Conservation (phyloP, 2,888 invertebrate genomes). For the Campoletis raptor region DNA sequence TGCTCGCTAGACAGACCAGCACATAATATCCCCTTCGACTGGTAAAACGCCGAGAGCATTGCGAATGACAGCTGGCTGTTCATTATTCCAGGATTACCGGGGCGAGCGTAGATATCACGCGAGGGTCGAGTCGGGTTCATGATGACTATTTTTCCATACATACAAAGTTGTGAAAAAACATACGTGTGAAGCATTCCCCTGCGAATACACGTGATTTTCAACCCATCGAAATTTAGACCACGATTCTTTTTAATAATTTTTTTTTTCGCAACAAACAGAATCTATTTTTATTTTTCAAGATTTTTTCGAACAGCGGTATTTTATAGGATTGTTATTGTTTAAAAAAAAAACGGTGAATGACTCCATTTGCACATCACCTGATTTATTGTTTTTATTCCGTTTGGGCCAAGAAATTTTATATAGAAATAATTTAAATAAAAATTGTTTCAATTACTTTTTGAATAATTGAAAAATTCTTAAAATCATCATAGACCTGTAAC, state of each 20-base stretch:
- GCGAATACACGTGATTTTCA: background rate
- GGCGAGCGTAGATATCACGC: slow-evolving; percentile 62
- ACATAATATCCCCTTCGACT: slow-evolving; percentile 56
- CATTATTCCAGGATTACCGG: slow-evolving; percentile 83
- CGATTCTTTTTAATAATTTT: background rate
- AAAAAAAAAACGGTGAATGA: background rate
- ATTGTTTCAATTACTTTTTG: background rate
- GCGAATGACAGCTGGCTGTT: slow-evolving; percentile 83
- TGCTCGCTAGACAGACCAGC: slow-evolving; percentile 70
- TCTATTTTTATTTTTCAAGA: background rate
- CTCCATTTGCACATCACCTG: too few relatives aligned
- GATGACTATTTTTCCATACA: slow-evolving; percentile 43
- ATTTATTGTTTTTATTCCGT: too few relatives aligned
- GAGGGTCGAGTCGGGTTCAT: slow-evolving; percentile 64
- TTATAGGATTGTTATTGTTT: background rate
- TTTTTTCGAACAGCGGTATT: background rate
- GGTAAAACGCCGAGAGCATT: slow-evolving; percentile 73
- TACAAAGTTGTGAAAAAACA: slow-evolving; percentile 2
- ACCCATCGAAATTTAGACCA: background rate
- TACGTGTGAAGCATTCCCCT: background rate
- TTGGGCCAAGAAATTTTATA: too few relatives aligned
- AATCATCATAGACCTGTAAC: background rate
- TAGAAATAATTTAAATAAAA: too few relatives aligned
- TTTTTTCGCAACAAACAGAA: background rate
- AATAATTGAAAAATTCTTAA: background rate